A percentile compares a stretch with the other conserved stretches of the same genome.
Evolutionary conservation across 2,113 vertebrate genomes (phyloP).

Genomic region (Rhabdomys dilectus): DNA sequence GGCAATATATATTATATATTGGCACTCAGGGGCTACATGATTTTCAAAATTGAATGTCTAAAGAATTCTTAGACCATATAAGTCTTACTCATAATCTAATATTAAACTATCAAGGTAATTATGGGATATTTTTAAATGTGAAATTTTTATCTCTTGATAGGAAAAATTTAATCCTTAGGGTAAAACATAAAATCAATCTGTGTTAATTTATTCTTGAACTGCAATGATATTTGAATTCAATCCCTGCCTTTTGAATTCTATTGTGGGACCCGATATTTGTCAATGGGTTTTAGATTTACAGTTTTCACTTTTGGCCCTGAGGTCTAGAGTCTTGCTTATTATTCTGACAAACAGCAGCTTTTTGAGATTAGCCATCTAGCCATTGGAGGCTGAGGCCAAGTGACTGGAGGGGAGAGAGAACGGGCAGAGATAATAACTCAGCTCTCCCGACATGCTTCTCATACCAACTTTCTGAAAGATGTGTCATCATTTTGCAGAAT

Average conservation of each 20-base stretch:
- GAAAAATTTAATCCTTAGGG: not conserved
- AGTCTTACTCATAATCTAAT: slow-evolving; percentile 34
- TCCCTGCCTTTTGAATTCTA: not conserved
- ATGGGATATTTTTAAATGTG: not conserved
- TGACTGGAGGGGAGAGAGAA: not conserved
- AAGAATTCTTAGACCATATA: not conserved
- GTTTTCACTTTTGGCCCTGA: not conserved
- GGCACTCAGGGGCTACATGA: not conserved
- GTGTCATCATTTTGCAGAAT: slow-evolving; percentile 36
- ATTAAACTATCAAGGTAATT: slow-evolving; percentile 57
- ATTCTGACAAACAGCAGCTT: not conserved
- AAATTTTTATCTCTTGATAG: not conserved
- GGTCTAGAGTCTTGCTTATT: slow-evolving; percentile 2
- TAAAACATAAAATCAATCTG: not conserved
- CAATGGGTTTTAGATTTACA: not conserved
- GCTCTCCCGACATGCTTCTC: not conserved
- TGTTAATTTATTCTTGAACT: slow-evolving; percentile 34
- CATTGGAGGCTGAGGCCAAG: not conserved
- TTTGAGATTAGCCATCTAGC: not conserved
- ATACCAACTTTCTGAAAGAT: not conserved
- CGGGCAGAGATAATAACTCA: not conserved
- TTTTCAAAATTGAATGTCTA: slow-evolving; percentile 25
- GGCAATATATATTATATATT: not conserved
- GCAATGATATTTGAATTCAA: slow-evolving; percentile 24
- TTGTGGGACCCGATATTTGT: slow-evolving; percentile 2